Conservation (phyloP, 2,797 vertebrate genomes). For the Cichlasoma orientale region DNA sequence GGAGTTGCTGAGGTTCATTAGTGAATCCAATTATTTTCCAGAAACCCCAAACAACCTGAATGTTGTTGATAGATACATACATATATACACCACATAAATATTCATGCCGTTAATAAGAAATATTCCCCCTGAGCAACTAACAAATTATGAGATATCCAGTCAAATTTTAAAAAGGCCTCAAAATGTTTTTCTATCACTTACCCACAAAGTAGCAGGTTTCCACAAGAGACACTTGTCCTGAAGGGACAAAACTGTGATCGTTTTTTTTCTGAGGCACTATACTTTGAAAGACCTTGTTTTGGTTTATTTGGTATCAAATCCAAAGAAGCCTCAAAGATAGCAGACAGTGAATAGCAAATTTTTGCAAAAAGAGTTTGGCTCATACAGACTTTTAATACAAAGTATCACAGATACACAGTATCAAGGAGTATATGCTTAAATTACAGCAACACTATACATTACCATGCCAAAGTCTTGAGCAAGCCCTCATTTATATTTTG, state of each 20-base stretch:
- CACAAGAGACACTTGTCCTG: constrained; percentile 71
- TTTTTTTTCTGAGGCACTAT: constrained; percentile 24
- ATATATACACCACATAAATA: constrained; percentile 73
- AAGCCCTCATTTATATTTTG: neutral
- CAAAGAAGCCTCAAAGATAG: constrained; percentile 42
- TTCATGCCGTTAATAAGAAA: constrained; percentile 74
- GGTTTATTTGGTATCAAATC: constrained; percentile 54
- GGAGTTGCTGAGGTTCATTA: constrained; percentile 66
- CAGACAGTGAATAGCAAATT: constrained; percentile 10
- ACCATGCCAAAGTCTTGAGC: no score
- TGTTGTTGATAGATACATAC: constrained; percentile 71
- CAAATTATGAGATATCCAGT: constrained; percentile 74
- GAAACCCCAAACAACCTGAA: constrained; percentile 72
- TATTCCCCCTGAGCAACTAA: constrained; percentile 61
- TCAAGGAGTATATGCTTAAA: neutral
- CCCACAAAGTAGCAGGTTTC: constrained; percentile 67
- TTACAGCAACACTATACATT: neutral
- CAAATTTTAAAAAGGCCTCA: constrained; percentile 67
- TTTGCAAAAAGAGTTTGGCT: constrained; percentile 15
- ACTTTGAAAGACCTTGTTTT: constrained; percentile 69
- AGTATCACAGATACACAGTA: neutral
- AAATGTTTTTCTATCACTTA: constrained; percentile 73
- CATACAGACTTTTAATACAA: neutral
- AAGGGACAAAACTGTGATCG: constrained; percentile 49
- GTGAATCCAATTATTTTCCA: constrained; percentile 70